Conservation (phyloP, 2,113 vertebrate species). For the Ploceus nigricollis region DNA sequence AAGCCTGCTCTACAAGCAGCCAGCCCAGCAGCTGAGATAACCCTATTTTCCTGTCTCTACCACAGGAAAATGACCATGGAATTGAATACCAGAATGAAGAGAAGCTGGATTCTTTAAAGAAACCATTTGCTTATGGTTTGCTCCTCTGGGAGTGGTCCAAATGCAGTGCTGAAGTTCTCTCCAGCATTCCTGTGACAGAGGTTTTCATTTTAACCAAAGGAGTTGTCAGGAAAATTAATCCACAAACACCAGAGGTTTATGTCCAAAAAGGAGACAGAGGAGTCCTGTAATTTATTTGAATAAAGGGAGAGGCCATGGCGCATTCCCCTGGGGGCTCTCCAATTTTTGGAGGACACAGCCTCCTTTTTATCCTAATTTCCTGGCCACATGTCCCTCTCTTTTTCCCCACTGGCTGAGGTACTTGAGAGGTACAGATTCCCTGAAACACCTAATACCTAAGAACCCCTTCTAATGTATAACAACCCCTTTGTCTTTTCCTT, state of each 20-base stretch:
- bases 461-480: neutral
- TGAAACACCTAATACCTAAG: neutral
- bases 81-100: neutral
- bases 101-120: neutral
- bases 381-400: neutral
- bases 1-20: neutral
- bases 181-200: neutral
- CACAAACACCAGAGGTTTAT: neutral
- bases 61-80: neutral
- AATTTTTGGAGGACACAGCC: neutral
- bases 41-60: neutral
- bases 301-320: neutral
- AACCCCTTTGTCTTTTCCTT: neutral
- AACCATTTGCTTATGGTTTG: neutral
- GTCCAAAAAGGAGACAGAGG: neutral
- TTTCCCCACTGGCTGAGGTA: neutral
- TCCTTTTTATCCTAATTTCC: neutral
- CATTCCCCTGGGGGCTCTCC: neutral
- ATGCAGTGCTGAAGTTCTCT: neutral
- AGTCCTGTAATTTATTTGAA: neutral
- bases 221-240: neutral
- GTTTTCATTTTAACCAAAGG: neutral
- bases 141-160: neutral
- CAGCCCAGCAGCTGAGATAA: neutral
- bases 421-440: neutral